Evolutionary conservation across 92 coral and sea anemone species (phyloP).

Genomic region (Virgularia gustaviana): DNA sequence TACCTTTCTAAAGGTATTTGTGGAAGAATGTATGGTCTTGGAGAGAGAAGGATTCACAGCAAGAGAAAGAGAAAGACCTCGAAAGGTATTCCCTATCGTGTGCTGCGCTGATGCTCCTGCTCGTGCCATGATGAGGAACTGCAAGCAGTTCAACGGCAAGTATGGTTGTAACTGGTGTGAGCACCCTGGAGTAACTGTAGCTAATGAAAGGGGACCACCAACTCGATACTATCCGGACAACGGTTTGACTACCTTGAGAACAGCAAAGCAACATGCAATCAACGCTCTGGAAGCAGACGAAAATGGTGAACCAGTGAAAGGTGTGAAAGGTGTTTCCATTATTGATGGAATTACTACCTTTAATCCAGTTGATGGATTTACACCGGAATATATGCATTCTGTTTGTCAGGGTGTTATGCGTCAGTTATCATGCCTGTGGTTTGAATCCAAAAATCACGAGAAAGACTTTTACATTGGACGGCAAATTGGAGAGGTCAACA

Average conservation of each 20-base stretch:
- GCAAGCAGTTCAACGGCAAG: constrained; percentile 21
- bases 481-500: not conserved
- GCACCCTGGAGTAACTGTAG: constrained; percentile 13
- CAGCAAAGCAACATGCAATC: constrained; percentile 14
- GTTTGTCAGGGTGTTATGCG: constrained; percentile 26
- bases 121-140: not conserved
- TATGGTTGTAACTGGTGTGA: constrained; percentile 28
- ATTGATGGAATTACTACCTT: constrained; percentile 28
- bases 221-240: constrained; percentile 14
- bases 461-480: constrained; percentile 12
- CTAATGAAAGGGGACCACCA: constrained; percentile 13
- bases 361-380: constrained; percentile 11
- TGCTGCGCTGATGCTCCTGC: constrained; percentile 23
- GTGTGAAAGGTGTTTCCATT: constrained; percentile 27
- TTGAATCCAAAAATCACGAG: constrained; percentile 14
- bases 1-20: constrained; percentile 13
- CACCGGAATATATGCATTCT: constrained; percentile 24
- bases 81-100: constrained; percentile 1
- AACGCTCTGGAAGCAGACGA: constrained; percentile 20
- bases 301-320: constrained; percentile 12
- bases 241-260: constrained; percentile 27
- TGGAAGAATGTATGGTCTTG: constrained; percentile 12
- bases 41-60: constrained; percentile 11
- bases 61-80: not conserved
- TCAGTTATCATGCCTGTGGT: constrained; percentile 7